These are phyloP conservation scores for Polyploca ridens DNA, from an alignment of 2,888 invertebrate species.

Conservation along the genomic window DNA sequence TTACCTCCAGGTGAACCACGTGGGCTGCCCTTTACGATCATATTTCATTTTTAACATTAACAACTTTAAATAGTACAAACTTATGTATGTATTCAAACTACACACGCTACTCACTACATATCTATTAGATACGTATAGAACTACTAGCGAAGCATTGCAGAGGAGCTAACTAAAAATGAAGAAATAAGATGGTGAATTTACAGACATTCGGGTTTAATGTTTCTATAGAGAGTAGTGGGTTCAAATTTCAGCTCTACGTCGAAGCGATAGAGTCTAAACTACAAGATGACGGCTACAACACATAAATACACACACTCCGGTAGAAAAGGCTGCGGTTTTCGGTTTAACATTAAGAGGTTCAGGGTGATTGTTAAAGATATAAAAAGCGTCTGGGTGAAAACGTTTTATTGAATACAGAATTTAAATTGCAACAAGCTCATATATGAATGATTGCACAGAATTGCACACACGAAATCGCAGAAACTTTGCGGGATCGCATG, in stretches of 20 bases:
- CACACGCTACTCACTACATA: conserved; percentile 21
- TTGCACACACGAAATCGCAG: conserved; percentile 41
- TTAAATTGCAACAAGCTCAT: conserved; percentile 31
- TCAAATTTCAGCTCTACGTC: conserved; percentile 57
- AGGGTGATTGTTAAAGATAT: conserved; percentile 45
- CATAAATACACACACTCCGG: conserved; percentile 60
- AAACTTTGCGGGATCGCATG: conserved; percentile 33
- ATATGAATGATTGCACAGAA: conserved; percentile 29
- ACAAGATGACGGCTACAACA: conserved; percentile 34
- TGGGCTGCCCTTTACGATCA: conserved; percentile 47
- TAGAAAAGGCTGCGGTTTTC: conserved; percentile 44
- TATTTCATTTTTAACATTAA: conserved; percentile 10
- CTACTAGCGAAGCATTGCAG: conserved; percentile 74
- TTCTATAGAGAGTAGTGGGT: conserved; percentile 44
- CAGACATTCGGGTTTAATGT: conserved; percentile 79
- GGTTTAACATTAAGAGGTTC: conserved; percentile 35
- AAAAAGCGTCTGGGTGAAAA: conserved; percentile 36
- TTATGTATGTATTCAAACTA: conserved; percentile 26
- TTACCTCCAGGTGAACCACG: conserved; percentile 77
- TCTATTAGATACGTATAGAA: conserved; percentile 41
- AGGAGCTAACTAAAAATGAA: conserved; percentile 80
- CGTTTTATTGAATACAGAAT: conserved; percentile 35
- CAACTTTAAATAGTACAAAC: conserved; percentile 19
- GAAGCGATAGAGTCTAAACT: conserved; percentile 53
- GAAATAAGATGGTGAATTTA: conserved; percentile 80